A percentile compares a stretch with the other conserved stretches of the same genome.
These are phyloP conservation scores for Etia nguti DNA, from an alignment of 2,113 vertebrate genomes.

Conservation along the genomic window DNA sequence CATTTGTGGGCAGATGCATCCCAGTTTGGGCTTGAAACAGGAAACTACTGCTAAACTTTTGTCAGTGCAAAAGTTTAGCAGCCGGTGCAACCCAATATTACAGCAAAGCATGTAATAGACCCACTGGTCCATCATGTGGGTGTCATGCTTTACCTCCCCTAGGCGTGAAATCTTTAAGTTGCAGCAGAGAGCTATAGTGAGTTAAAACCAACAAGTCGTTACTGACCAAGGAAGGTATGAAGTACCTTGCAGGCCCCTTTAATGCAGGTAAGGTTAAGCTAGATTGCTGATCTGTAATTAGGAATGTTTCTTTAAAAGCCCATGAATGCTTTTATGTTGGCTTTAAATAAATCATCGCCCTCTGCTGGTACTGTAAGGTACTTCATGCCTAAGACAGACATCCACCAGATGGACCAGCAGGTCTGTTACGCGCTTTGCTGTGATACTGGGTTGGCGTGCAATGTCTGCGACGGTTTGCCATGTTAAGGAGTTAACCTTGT, in stretches of 20 bases:
- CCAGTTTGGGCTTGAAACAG: neutral
- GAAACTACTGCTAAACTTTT: neutral
- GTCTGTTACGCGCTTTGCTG: neutral
- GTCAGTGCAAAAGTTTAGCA: neutral
- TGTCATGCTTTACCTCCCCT: neutral
- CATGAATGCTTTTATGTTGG: neutral
- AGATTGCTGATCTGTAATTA: neutral
- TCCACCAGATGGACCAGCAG: neutral
- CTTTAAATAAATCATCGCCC: neutral
- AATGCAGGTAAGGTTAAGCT: rapidly evolving
- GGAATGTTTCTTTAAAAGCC: neutral
- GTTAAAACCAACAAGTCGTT: neutral
- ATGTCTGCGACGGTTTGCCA: rapidly evolving
- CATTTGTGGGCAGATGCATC: neutral
- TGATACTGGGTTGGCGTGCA: neutral
- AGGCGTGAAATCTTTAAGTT: neutral
- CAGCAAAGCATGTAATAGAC: neutral
- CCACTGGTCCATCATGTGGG: neutral
- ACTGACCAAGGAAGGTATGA: neutral
- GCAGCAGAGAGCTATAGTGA: neutral
- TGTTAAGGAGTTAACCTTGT: neutral
- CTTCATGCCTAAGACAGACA: neutral
- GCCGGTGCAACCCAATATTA: neutral
- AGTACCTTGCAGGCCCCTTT: neutral
- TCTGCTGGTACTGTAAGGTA: neutral